Base-by-base conservation (phyloP, 2,888 invertebrate species). In the Amblyjoppa proteus region DNA sequence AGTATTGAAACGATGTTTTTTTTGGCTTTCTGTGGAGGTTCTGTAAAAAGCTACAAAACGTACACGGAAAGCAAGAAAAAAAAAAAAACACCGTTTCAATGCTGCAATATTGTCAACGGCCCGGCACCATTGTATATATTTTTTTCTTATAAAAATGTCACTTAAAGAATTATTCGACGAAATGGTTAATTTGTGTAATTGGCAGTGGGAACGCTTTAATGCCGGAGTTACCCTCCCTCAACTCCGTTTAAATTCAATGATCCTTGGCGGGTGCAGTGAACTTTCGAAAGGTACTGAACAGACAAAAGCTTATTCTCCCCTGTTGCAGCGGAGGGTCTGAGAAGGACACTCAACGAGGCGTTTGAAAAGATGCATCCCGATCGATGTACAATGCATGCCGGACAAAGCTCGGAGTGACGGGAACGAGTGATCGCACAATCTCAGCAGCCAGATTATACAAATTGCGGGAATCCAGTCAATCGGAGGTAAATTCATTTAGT, bases 171-270 rank as follows among this genome's bases (percentile, higher is more conserved):
- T 58, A 58, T 4, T 28, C 31, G 11, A 28, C 2, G 49, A 64
- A 74, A 45, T n/a, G 13, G 31, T 20, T 49, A 75, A 49, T n/a
- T 49, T 34, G 13, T 20, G 71, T 41, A 53, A 25, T 53, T 73
- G 16, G 13, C 25, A 68, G 58, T 13, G 49, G 28, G 34, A 69
- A 78, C 20, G 51, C n/a, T 80, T 76, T 6, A 53, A 41, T 11
- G 41, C 41, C 25, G 16, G 69, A 13, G 51, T 16, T 49, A 31
- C 74, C 20, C 20, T 41, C 20, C 68, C 73, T 61, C 61, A 70
- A 79, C 69, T 58, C 53, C 34, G n/a, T 75, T 79, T 45, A 25
- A 64, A 83, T 83, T 53, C 75, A 74, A 75, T 71, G 83, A 83
- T 79, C 79, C 75, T 53, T 56, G 41, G 66, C 66, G 25, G 69